phyloP scores from a whole-genome alignment of 2,888 invertebrate species.

The Augiades crinisus region DNA sequence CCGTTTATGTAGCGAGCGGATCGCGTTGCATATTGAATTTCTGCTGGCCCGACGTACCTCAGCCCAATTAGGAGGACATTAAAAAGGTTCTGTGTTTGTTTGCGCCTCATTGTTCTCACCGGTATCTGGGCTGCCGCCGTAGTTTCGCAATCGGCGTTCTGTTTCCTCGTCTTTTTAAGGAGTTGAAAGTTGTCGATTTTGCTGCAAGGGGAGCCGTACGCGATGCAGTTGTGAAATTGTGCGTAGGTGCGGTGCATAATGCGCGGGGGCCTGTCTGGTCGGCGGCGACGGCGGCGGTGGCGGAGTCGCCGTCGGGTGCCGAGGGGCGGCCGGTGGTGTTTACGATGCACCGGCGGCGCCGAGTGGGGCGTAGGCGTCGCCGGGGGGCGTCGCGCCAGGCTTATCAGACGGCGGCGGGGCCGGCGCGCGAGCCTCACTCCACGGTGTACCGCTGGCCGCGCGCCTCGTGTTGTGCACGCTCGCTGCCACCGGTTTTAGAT shows the following conservation, averaged over 20 bases:
- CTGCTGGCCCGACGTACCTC: conserved; percentile 56
- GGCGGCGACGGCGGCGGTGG: conserved; percentile 42
- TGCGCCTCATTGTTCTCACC: conserved; percentile 69
- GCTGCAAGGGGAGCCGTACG: conserved; percentile 49
- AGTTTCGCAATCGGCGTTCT: conserved; percentile 55
- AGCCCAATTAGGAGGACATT: conserved; percentile 75
- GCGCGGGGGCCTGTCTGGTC: conserved; percentile 69
- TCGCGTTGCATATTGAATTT: conserved; percentile 75
- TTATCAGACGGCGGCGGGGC: conserved; percentile 80
- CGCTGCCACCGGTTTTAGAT: conserved; percentile 73
- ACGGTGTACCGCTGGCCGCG: conserved; percentile 66
- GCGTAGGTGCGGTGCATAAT: conserved; percentile 72
- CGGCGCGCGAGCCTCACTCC: conserved; percentile 79
- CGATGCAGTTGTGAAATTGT: conserved; percentile 66
- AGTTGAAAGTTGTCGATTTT: conserved; percentile 75
- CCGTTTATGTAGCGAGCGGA: conserved; percentile 68
- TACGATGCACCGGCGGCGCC: conserved; percentile 70
- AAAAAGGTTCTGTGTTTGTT: conserved; percentile 71
- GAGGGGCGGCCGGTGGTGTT: conserved; percentile 71
- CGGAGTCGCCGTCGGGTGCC: conserved; percentile 47
- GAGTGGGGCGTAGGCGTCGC: conserved; percentile 79
- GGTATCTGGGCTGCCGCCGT: conserved; percentile 65
- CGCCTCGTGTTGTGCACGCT: conserved; percentile 61
- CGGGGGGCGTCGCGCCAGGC: conserved; percentile 81
- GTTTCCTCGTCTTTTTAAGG: conserved; percentile 75